A percentile compares a stretch with the other conserved stretches of the same genome.
phyloP scores from a whole-genome alignment of 2,113 vertebrate species.

The Hippocampus guttulatus region DNA sequence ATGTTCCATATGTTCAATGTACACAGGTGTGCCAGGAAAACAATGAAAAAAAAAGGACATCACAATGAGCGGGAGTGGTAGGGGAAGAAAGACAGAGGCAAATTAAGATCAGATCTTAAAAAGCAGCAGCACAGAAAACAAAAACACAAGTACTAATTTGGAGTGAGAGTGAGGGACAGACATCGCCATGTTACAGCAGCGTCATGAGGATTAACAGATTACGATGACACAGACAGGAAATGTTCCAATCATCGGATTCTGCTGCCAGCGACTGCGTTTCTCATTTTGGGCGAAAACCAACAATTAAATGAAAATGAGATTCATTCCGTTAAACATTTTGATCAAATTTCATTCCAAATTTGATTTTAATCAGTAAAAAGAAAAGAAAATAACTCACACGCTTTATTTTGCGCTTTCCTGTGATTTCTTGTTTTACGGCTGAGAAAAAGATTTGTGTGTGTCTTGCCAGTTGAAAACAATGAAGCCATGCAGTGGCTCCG shows the following conservation, averaged over 20 bases:
- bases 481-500: slow-evolving; percentile 40
- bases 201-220: slow-evolving; percentile 49
- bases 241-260: slow-evolving; percentile 18
- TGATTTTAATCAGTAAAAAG: background rate
- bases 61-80: slow-evolving; percentile 27
- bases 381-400: slow-evolving; percentile 1
- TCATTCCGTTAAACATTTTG: too few relatives aligned
- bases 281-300: background rate
- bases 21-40: slow-evolving; percentile 33
- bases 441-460: background rate
- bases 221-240: slow-evolving; percentile 53
- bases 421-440: slow-evolving; percentile 44
- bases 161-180: slow-evolving; percentile 53
- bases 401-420: background rate
- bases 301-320: too few relatives aligned
- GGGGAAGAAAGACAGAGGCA: slow-evolving; percentile 25
- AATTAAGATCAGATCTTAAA: slow-evolving; percentile 67
- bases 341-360: too few relatives aligned
- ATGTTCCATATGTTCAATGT: slow-evolving; percentile 30
- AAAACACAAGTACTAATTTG: slow-evolving; percentile 52
- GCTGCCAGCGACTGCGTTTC: background rate
- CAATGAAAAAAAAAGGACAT: slow-evolving; percentile 31
- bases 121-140: slow-evolving; percentile 58
- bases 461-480: slow-evolving; percentile 40
- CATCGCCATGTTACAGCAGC: slow-evolving; percentile 44